Conservation (phyloP, 1,140 invertebrate genomes). For the Cherax destructor region DNA sequence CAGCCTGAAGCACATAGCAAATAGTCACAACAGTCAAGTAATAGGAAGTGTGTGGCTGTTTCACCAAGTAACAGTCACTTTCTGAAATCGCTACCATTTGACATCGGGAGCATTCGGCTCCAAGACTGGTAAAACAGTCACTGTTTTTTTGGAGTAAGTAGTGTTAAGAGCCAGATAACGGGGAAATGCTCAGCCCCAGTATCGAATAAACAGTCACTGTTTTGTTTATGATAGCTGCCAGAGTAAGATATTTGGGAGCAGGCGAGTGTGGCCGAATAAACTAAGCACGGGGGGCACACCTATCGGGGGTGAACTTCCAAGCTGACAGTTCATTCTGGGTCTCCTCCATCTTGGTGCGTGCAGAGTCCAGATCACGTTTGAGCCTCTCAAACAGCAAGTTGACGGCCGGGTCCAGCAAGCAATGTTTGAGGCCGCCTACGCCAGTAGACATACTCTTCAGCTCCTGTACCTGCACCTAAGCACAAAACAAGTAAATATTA, state of each 20-base stretch:
- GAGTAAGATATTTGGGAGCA: slow-evolving; percentile 57
- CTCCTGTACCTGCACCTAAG: slow-evolving; percentile 93
- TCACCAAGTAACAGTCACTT: slow-evolving; percentile 61
- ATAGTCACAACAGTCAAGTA: slow-evolving; percentile 53
- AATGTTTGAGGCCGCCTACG: slow-evolving; percentile 86
- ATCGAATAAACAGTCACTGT: slow-evolving; percentile 66
- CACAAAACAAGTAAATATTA: slow-evolving; percentile 77
- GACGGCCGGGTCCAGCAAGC: slow-evolving; percentile 95
- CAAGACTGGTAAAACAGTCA: slow-evolving; percentile 59
- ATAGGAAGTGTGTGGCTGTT: slow-evolving; percentile 35
- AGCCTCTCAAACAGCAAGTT: slow-evolving; percentile 95
- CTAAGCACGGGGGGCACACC: slow-evolving; percentile 78
- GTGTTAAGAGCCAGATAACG: slow-evolving; percentile 36
- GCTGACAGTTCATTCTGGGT: slow-evolving; percentile 98
- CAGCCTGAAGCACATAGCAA: slow-evolving; percentile 19
- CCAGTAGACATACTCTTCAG: slow-evolving; percentile 87
- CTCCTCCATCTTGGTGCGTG: slow-evolving; percentile 94
- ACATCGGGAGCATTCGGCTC: slow-evolving; percentile 21
- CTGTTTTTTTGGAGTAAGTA: slow-evolving; percentile 40
- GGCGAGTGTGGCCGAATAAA: slow-evolving; percentile 64
- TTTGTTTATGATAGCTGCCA: slow-evolving; percentile 65
- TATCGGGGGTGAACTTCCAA: slow-evolving; percentile 99
- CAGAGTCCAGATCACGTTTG: slow-evolving; percentile 91
- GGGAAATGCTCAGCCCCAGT: slow-evolving; percentile 50
- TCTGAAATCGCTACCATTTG: slow-evolving; percentile 50